Evolutionary conservation across 2,797 vertebrate species (phyloP).

Genomic region (Sebastes itinus): DNA sequence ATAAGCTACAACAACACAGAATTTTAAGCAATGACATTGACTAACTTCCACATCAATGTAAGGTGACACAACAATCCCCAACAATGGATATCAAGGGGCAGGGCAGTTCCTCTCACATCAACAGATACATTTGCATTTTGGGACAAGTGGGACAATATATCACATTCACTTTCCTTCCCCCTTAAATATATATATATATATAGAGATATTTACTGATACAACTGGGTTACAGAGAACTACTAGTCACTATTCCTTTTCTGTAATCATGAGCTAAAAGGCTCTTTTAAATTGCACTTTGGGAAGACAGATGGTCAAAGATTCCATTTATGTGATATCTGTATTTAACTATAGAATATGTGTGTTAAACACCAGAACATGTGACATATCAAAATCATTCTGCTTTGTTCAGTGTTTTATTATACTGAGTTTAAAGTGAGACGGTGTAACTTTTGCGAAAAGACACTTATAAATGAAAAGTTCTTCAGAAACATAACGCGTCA

Average conservation of each 20-base stretch:
- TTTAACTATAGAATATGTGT: background rate
- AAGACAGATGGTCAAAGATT: constrained; percentile 43
- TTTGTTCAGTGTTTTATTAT: background rate
- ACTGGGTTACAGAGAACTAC: constrained; percentile 78
- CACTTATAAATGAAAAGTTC: background rate
- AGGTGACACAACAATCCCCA: constrained; percentile 59
- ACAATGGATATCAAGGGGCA: constrained; percentile 58
- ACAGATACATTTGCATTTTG: constrained; percentile 72
- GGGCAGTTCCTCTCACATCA: constrained; percentile 61
- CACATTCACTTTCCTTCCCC: constrained; percentile 72
- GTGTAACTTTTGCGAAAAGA: background rate
- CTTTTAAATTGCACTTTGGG: constrained; percentile 75
- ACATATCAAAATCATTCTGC: background rate
- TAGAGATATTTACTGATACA: constrained; percentile 71
- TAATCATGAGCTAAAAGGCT: constrained; percentile 87
- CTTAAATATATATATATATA: constrained; percentile 49
- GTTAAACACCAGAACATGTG: constrained; percentile 9
- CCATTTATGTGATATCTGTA: constrained; percentile 4
- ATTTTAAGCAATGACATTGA: constrained; percentile 48
- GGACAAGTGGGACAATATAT: constrained; percentile 66
- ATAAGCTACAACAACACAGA: constrained; percentile 57
- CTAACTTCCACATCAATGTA: constrained; percentile 55
- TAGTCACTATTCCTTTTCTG: constrained; percentile 79
- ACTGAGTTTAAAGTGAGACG: constrained; percentile 38
- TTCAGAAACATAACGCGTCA: background rate